A percentile compares a stretch with the other conserved stretches of the same genome.
phyloP scores from a whole-genome alignment of 1,140 invertebrate species.

The Euglossa dilemma region DNA sequence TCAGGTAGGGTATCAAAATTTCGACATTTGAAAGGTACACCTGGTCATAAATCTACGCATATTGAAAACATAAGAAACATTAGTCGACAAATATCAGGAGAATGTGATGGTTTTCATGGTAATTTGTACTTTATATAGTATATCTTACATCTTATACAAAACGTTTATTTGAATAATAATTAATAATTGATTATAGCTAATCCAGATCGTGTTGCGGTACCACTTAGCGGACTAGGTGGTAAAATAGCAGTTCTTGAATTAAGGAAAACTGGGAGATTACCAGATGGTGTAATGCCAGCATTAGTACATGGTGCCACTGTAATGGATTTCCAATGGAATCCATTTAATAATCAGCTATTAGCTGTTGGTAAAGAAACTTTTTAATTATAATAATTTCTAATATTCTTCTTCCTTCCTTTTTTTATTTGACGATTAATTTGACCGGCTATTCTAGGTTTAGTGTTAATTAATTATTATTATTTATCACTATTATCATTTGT shows the following conservation, averaged over 20 bases:
- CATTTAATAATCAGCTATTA: conserved; percentile 90
- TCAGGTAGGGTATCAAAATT: conserved; percentile 95
- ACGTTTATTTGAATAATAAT: not conserved
- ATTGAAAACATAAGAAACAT: conserved; percentile 96
- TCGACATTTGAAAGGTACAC: conserved; percentile 94
- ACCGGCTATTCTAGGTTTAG: too few species aligned
- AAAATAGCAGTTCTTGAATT: conserved; percentile 94
- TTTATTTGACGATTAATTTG: too few species aligned
- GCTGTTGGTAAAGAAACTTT: conserved; percentile 86
- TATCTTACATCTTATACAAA: not conserved
- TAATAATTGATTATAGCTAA: conserved; percentile 85
- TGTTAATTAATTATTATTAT: too few species aligned
- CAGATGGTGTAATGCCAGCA: conserved; percentile 92
- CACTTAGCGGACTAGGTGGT: conserved; percentile 93
- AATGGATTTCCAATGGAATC: conserved; percentile 97
- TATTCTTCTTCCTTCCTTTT: too few species aligned
- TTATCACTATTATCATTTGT: not conserved
- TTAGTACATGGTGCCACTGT: conserved; percentile 93
- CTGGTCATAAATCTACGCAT: conserved; percentile 93
- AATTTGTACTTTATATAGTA: conserved; percentile 64
- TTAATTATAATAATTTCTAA: not conserved
- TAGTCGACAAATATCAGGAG: conserved; percentile 94
- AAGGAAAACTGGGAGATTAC: conserved; percentile 88
- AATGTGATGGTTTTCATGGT: conserved; percentile 96
- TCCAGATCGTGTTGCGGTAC: conserved; percentile 91